Conservation (phyloP, 2,888 invertebrate species). For the Seira sanloemensis region DNA sequence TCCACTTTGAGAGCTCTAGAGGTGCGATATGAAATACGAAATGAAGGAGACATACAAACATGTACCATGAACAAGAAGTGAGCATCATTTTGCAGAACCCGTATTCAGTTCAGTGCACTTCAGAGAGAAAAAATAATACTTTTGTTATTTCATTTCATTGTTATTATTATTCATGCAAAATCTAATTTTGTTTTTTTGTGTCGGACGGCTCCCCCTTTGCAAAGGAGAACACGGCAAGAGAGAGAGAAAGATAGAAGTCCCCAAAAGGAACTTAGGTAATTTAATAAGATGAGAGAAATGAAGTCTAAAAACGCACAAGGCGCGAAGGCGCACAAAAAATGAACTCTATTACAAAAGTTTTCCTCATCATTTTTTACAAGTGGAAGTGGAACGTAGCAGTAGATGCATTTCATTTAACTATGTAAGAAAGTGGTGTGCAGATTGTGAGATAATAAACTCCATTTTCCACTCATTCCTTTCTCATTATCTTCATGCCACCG, state of each 20-base stretch:
- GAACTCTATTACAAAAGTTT: not conserved
- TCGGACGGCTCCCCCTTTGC: too few relatives aligned
- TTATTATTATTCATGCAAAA: slow-evolving; percentile 36
- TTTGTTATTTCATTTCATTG: slow-evolving; percentile 21
- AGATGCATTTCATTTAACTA: too few relatives aligned
- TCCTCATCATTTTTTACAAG: too few relatives aligned
- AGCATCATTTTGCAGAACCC: too few relatives aligned
- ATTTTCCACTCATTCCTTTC: too few relatives aligned
- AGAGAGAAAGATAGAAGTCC: slow-evolving; percentile 20
- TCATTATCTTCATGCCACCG: too few relatives aligned
- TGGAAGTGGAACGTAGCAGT: too few relatives aligned
- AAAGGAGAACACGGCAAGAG: too few relatives aligned
- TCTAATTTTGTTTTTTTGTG: slow-evolving; percentile 49
- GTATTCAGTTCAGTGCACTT: too few relatives aligned
- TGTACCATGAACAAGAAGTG: too few relatives aligned
- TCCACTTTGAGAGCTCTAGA: slow-evolving; percentile 8
- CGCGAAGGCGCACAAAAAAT: not conserved
- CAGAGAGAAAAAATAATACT: slow-evolving; percentile 3
- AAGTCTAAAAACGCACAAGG: not conserved
- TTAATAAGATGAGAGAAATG: slow-evolving; percentile 26
- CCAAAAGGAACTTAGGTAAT: slow-evolving; percentile 25
- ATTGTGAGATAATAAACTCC: too few relatives aligned
- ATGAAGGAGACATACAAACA: not conserved
- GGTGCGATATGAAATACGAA: slow-evolving; percentile 22
- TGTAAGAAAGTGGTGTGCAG: too few relatives aligned